These are phyloP conservation scores for Diplodus sargus DNA, from an alignment of 2,797 vertebrate species.

Conservation along the genomic window DNA sequence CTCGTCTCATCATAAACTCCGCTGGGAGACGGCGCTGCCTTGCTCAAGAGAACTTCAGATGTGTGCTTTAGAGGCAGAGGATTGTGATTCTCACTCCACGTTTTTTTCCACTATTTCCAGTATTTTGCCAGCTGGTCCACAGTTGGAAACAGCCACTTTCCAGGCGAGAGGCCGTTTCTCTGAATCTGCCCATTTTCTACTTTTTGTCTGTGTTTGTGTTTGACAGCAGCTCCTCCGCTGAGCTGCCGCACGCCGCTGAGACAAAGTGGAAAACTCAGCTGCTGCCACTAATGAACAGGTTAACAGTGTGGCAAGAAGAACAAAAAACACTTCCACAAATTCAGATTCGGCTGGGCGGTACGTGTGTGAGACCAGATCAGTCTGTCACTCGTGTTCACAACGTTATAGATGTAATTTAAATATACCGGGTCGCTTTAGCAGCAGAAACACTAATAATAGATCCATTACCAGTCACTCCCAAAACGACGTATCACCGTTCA, in stretches of 20 bases:
- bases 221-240: slow-evolving; percentile 31
- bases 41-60: slow-evolving; percentile 51
- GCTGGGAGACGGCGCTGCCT: slow-evolving; percentile 9
- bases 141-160: slow-evolving; percentile 6
- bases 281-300: slow-evolving; percentile 31
- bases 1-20: background rate
- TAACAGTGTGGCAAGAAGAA: slow-evolving; percentile 12
- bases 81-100: background rate
- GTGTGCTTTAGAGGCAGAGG: background rate
- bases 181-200: slow-evolving; percentile 17
- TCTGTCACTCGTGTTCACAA: too few relatives aligned
- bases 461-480: too few relatives aligned
- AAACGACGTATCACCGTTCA: too few relatives aligned
- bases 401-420: too few relatives aligned
- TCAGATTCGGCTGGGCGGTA: background rate
- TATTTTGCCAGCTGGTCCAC: slow-evolving; percentile 13
- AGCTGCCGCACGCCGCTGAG: slow-evolving; percentile 8
- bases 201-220: slow-evolving; percentile 36
- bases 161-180: slow-evolving; percentile 14
- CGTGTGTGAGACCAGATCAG: too few relatives aligned
- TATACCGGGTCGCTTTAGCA: too few relatives aligned
- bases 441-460: too few relatives aligned
- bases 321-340: slow-evolving; percentile 3
- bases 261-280: slow-evolving; percentile 39
- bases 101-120: background rate